Conservation (phyloP, 2,888 invertebrate genomes). For the Teleiodes luculella region DNA sequence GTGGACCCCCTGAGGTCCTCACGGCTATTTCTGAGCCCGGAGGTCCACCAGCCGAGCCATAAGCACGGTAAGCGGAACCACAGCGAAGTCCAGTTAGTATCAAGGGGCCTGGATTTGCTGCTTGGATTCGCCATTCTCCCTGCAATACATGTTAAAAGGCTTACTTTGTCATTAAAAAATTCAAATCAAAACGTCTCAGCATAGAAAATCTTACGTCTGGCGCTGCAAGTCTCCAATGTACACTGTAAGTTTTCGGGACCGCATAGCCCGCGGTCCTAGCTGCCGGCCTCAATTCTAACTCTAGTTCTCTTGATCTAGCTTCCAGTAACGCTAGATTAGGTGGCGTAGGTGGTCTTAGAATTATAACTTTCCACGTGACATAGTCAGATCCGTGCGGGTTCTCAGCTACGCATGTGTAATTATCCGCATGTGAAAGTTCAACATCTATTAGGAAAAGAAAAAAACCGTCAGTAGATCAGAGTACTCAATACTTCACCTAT, state of each 20-base stretch:
- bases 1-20: slow-evolving; percentile 87
- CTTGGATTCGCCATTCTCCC: slow-evolving; percentile 83
- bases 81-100: slow-evolving; percentile 87
- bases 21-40: slow-evolving; percentile 86
- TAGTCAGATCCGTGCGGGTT: slow-evolving; percentile 92
- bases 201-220: slow-evolving; percentile 80
- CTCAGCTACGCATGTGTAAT: slow-evolving; percentile 88
- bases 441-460: slow-evolving; percentile 63
- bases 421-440: slow-evolving; percentile 85
- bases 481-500: too few species aligned
- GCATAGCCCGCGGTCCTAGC: slow-evolving; percentile 63
- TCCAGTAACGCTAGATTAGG: slow-evolving; percentile 81
- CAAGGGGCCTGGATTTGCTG: slow-evolving; percentile 61
- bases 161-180: too few species aligned
- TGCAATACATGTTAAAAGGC: slow-evolving; percentile 52
- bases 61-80: slow-evolving; percentile 89
- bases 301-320: slow-evolving; percentile 63
- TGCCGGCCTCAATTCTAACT: slow-evolving; percentile 60
- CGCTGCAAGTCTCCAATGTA: slow-evolving; percentile 83
- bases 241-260: slow-evolving; percentile 78
- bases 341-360: slow-evolving; percentile 85
- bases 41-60: slow-evolving; percentile 88
- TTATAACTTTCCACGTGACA: slow-evolving; percentile 87
- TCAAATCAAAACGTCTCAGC: too few species aligned
- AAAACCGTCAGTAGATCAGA: background rate